A percentile compares a stretch with the other conserved stretches of the same genome.
phyloP scores from a whole-genome alignment of 37 sponge, comb jelly and placozoan genomes.

The Corticium candelabrum region DNA sequence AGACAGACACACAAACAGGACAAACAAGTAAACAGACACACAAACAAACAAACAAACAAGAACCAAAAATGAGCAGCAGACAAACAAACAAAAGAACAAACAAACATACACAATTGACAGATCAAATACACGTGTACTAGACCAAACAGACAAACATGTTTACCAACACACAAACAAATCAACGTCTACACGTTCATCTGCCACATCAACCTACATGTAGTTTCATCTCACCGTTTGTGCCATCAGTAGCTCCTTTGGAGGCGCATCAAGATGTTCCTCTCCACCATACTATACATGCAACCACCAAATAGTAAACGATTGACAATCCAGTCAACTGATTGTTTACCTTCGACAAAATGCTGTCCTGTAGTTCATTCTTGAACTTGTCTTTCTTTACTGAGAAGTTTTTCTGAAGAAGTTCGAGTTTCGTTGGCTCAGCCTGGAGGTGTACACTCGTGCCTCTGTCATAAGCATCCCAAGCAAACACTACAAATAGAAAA shows the following conservation, averaged over 20 bases:
- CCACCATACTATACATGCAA: conserved; percentile 65
- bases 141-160: too few relatives aligned
- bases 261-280: conserved; percentile 86
- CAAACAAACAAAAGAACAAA: too few relatives aligned
- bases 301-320: neutral
- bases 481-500: conserved; percentile 63
- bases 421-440: conserved; percentile 93
- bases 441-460: conserved; percentile 87
- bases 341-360: conserved; percentile 49
- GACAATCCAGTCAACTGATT: neutral
- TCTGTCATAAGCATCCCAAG: conserved; percentile 93
- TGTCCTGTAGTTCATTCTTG: conserved; percentile 56
- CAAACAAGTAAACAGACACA: too few relatives aligned
- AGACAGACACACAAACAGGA: too few relatives aligned
- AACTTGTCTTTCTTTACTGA: conserved; percentile 70
- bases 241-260: conserved; percentile 80
- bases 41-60: too few relatives aligned
- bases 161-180: too few relatives aligned
- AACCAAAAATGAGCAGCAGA: too few relatives aligned
- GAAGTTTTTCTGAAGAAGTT: conserved; percentile 83
- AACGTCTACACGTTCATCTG: neutral
- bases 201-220: neutral
- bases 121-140: too few relatives aligned
- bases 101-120: too few relatives aligned
- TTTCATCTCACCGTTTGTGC: conserved; percentile 61